These are phyloP conservation scores for Apocheima hispidaria DNA, from an alignment of 2,888 invertebrate genomes.

Conservation along the genomic window DNA sequence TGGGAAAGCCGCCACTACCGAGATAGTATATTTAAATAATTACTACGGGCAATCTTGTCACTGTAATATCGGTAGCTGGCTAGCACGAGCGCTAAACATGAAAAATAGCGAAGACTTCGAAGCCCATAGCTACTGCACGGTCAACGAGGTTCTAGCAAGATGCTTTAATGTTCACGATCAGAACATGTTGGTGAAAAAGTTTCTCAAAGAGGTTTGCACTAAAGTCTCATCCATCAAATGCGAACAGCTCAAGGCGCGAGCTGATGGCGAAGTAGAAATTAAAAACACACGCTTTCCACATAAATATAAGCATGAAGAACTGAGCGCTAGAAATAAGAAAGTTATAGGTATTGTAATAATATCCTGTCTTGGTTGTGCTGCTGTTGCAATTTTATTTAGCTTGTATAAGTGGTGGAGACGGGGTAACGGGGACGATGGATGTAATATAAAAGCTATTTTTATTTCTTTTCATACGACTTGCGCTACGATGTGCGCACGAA, in stretches of 20 bases:
- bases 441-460: slow-evolving; percentile 71
- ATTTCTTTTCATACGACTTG: slow-evolving; percentile 73
- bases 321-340: slow-evolving; percentile 72
- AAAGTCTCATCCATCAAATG: slow-evolving; percentile 83
- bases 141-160: slow-evolving; percentile 85
- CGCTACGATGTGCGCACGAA: slow-evolving; percentile 67
- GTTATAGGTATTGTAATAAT: slow-evolving; percentile 83
- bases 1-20: slow-evolving; percentile 77
- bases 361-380: slow-evolving; percentile 79
- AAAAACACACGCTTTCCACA: slow-evolving; percentile 81
- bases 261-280: slow-evolving; percentile 63
- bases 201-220: slow-evolving; percentile 86
- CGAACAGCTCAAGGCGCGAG: slow-evolving; percentile 80
- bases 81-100: slow-evolving; percentile 77
- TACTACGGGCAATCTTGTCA: slow-evolving; percentile 88
- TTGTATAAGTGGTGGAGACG: slow-evolving; percentile 86
- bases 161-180: slow-evolving; percentile 89
- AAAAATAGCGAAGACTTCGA: slow-evolving; percentile 73
- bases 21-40: slow-evolving; percentile 85
- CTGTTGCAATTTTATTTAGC: slow-evolving; percentile 83
- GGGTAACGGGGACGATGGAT: slow-evolving; percentile 82
- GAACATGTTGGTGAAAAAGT: slow-evolving; percentile 87
- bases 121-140: slow-evolving; percentile 87
- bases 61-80: slow-evolving; percentile 87
- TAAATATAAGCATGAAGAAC: slow-evolving; percentile 57